phyloP scores from a whole-genome alignment of 2,888 invertebrate species.

The Drosophila atroscutellata region DNA sequence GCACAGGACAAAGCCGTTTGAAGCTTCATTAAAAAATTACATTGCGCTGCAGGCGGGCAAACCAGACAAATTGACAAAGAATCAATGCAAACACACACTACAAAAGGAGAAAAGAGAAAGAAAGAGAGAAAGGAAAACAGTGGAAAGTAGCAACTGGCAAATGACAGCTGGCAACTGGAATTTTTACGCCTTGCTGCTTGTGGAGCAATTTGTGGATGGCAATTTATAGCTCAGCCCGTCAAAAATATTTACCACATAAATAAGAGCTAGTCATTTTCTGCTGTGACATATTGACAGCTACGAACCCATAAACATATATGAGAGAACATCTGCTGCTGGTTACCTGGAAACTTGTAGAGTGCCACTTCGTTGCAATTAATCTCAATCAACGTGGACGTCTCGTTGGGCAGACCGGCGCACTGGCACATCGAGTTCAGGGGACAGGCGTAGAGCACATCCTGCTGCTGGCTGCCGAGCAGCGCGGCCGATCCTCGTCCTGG shows the following conservation, averaged over 20 bases:
- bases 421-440: slow-evolving; percentile 85
- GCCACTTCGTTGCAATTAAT: slow-evolving; percentile 85
- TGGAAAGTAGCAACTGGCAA: slow-evolving; percentile 21
- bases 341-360: slow-evolving; percentile 85
- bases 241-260: slow-evolving; percentile 72
- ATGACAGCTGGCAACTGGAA: slow-evolving; percentile 29
- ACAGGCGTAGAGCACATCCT: slow-evolving; percentile 84
- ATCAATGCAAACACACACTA: neutral
- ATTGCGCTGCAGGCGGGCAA: slow-evolving; percentile 55
- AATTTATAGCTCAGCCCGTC: slow-evolving; percentile 61
- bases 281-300: slow-evolving; percentile 60
- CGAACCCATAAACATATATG: slow-evolving; percentile 9
- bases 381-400: slow-evolving; percentile 85
- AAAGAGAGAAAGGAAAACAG: neutral
- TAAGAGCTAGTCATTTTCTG: slow-evolving; percentile 62
- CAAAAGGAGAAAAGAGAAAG: neutral
- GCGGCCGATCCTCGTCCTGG: slow-evolving; percentile 75
- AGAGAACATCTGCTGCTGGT: slow-evolving; percentile 24
- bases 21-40: slow-evolving; percentile 79
- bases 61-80: slow-evolving; percentile 12
- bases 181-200: slow-evolving; percentile 38
- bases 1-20: slow-evolving; percentile 70
- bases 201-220: slow-evolving; percentile 25
- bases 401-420: slow-evolving; percentile 85
- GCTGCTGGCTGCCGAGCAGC: slow-evolving; percentile 83